A percentile compares a stretch with the other conserved stretches of the same genome.
Evolutionary conservation across 2,797 vertebrate species (phyloP).

Genomic region (Diglossa cyanea): DNA sequence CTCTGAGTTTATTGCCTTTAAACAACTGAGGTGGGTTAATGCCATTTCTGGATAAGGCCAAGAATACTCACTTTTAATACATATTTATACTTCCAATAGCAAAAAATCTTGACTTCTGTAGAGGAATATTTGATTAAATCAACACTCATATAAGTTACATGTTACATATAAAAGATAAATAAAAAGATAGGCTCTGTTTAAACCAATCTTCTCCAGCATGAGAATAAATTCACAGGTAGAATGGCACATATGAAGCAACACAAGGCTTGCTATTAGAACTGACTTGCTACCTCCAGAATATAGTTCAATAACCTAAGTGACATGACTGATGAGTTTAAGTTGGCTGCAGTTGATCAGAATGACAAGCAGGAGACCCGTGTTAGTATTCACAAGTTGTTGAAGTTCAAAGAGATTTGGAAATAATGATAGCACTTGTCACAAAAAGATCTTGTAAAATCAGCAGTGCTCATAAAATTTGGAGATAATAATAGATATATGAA

Average conservation of each 20-base stretch:
- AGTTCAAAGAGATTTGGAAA: neutral
- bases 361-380: neutral
- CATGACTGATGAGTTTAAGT: neutral
- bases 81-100: neutral
- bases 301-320: neutral
- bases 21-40: neutral
- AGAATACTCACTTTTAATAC: neutral
- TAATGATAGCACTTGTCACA: neutral
- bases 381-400: neutral
- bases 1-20: neutral
- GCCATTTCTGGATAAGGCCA: neutral
- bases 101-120: neutral
- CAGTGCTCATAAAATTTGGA: neutral
- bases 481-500: neutral
- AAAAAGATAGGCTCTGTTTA: neutral
- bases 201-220: neutral
- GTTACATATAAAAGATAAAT: neutral
- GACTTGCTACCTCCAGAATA: neutral
- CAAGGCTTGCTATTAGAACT: neutral
- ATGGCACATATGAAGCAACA: neutral
- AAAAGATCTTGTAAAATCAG: neutral
- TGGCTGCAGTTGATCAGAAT: neutral
- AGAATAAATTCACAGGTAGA: neutral
- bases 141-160: fast-evolving
- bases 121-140: neutral